Evolutionary conservation across 1,140 invertebrate species (phyloP).

Genomic region (Phymastichus coffea): DNA sequence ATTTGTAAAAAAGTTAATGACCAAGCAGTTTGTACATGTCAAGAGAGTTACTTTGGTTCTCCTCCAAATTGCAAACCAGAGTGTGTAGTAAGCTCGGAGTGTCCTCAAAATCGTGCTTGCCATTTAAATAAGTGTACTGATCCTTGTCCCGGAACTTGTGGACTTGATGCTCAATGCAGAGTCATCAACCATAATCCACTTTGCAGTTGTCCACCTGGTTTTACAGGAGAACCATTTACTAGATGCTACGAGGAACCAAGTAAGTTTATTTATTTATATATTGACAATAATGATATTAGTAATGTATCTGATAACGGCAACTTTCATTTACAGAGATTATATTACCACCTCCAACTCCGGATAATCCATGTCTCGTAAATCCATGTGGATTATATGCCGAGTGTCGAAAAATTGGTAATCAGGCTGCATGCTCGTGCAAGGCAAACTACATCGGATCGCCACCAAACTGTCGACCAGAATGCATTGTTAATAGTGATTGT

Average conservation of each 20-base stretch:
- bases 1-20: slow-evolving; percentile 57
- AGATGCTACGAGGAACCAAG: slow-evolving; percentile 52
- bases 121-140: slow-evolving; percentile 76
- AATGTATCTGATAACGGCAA: too few relatives aligned
- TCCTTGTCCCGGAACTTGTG: slow-evolving; percentile 79
- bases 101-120: slow-evolving; percentile 74
- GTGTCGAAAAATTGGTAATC: slow-evolving; percentile 55
- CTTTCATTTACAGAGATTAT: too few relatives aligned
- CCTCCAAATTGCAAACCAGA: slow-evolving; percentile 76
- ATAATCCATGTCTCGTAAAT: slow-evolving; percentile 53
- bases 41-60: slow-evolving; percentile 57
- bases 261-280: slow-evolving; percentile 24
- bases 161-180: slow-evolving; percentile 71
- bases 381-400: slow-evolving; percentile 61
- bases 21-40: slow-evolving; percentile 60
- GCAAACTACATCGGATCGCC: slow-evolving; percentile 59
- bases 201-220: slow-evolving; percentile 68
- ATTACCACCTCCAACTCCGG: slow-evolving; percentile 26
- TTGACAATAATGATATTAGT: background rate
- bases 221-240: slow-evolving; percentile 72
- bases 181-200: slow-evolving; percentile 75
- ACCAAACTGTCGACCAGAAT: slow-evolving; percentile 62
- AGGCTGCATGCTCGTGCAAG: slow-evolving; percentile 62
- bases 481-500: slow-evolving; percentile 60
- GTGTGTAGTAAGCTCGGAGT: slow-evolving; percentile 78